These are phyloP conservation scores for Remorina albescens DNA, from an alignment of 2,797 vertebrate genomes.

Conservation along the genomic window DNA sequence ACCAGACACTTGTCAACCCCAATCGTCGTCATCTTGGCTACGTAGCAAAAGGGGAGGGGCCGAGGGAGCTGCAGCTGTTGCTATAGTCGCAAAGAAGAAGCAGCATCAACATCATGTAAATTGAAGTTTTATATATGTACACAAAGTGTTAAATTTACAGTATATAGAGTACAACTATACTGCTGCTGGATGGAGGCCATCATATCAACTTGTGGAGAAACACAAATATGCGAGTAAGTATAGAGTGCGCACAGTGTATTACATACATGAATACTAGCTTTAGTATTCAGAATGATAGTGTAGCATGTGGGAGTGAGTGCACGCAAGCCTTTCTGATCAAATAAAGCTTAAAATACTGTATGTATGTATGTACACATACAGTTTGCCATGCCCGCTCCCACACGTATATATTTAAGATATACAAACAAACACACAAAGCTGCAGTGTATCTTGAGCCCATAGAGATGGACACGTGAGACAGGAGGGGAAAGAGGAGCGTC, in stretches of 20 bases:
- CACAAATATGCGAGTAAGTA: neutral
- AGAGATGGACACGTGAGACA: constrained; percentile 14
- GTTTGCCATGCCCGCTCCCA: neutral
- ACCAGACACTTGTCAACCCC: no score
- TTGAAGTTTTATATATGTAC: no score
- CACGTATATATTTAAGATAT: constrained; percentile 5
- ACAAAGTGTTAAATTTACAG: no score
- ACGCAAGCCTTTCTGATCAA: constrained; percentile 13
- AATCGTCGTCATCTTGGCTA: no score
- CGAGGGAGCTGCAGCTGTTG: no score
- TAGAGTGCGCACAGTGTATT: neutral
- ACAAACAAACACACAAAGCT: constrained; percentile 15
- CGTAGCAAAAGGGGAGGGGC: no score
- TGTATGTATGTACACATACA: no score
- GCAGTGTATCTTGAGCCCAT: neutral
- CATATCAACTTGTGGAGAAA: no score
- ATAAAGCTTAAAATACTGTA: constrained; percentile 21
- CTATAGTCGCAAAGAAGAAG: no score
- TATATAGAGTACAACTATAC: no score
- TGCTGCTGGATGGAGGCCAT: no score
- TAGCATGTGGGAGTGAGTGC: neutral
- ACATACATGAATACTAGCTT: neutral
- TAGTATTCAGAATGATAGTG: neutral
- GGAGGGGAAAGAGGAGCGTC: neutral
- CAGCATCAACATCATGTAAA: no score